These are phyloP conservation scores for Hyalella azteca DNA, from an alignment of 2,888 invertebrate genomes.

Conservation along the genomic window DNA sequence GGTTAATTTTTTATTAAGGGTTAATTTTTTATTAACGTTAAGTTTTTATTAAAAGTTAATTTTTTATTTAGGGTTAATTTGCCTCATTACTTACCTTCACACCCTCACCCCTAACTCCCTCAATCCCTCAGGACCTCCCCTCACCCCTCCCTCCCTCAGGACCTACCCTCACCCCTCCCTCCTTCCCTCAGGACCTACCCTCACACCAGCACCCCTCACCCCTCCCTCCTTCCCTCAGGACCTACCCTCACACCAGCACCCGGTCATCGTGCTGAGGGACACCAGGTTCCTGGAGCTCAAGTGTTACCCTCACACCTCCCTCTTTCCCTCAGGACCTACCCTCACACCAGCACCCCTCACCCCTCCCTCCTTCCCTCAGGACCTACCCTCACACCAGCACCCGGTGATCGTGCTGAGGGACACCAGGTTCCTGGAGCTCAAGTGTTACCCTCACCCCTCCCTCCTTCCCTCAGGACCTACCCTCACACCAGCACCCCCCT, in stretches of 20 bases:
- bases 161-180: too few relatives aligned
- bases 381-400: slow-evolving; percentile 58
- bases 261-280: slow-evolving; percentile 58
- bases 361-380: slow-evolving; percentile 48
- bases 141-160: too few relatives aligned
- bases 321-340: slow-evolving; percentile 54
- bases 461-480: slow-evolving; percentile 56
- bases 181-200: slow-evolving; percentile 51
- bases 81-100: too few relatives aligned
- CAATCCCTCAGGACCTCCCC: too few relatives aligned
- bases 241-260: slow-evolving; percentile 58
- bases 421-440: slow-evolving; percentile 58
- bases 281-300: slow-evolving; percentile 58
- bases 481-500: slow-evolving; percentile 57
- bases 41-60: too few relatives aligned
- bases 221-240: slow-evolving; percentile 49
- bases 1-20: too few relatives aligned
- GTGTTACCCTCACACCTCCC: too few relatives aligned
- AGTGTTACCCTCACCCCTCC: too few relatives aligned
- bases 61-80: too few relatives aligned
- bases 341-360: slow-evolving; percentile 57
- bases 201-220: slow-evolving; percentile 58
- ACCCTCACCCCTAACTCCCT: too few relatives aligned
- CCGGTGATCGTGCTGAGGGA: slow-evolving; percentile 59
- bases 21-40: too few relatives aligned